Percentiles rank a stretch among this genome's conserved stretches.
Evolutionary conservation across 2,113 vertebrate genomes (phyloP).

Genomic region (Xenus cinereus): DNA sequence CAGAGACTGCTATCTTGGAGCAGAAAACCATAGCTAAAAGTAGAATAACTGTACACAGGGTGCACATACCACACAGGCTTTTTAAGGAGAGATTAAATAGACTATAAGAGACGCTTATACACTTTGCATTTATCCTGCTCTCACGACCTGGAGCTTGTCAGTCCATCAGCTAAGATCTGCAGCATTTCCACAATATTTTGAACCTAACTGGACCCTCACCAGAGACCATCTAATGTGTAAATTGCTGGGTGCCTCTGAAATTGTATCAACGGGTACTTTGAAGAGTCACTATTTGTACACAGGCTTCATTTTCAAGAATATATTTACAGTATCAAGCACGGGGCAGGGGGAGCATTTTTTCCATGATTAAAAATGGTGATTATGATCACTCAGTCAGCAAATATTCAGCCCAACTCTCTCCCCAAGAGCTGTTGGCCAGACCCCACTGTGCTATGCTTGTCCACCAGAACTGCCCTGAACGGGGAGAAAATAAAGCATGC

Average conservation of each 20-base stretch:
- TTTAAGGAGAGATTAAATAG: background rate
- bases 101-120: background rate
- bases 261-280: background rate
- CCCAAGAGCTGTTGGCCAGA: fast-evolving
- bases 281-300: background rate
- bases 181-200: background rate
- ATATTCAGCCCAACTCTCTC: background rate
- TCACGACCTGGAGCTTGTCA: background rate
- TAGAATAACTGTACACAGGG: background rate
- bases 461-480: background rate
- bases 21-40: background rate
- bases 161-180: background rate
- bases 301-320: background rate
- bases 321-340: fast-evolving
- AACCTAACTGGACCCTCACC: background rate
- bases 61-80: background rate
- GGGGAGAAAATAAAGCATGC: background rate
- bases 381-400: background rate
- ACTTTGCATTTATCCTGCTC: background rate
- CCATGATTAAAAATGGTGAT: background rate
- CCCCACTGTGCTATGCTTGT: fast-evolving
- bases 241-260: background rate
- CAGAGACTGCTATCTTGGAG: background rate
- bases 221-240: background rate
- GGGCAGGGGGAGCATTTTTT: background rate